Evolutionary conservation across 2,888 invertebrate species (phyloP), one percentile per base, ranked within the genome.

Genomic region (Drosophila quasianomalipes): DNA sequence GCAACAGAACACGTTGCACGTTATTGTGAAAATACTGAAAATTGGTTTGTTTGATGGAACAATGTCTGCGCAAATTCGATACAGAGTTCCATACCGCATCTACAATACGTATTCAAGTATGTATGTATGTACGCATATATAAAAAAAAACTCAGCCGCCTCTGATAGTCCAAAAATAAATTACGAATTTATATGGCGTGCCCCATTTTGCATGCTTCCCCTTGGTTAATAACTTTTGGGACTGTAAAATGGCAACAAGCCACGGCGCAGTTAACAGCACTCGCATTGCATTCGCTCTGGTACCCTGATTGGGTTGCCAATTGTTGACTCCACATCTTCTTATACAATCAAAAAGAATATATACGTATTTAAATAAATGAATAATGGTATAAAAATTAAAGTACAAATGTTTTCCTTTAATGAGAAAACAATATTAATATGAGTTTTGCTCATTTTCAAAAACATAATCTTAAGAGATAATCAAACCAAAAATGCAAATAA

Each of bases 31-130:
- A 89, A 89, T 74, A 78, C 74, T 70, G 75, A 90, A 85, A 85
- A 85, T 90, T 90, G 85, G 90, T 90, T 85, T 85, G 85, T 85
- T 85, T 85, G 85, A 90, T 79, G 86, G 78, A 80, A 80, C 81
- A 72, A 88, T 85, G 89, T 85, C 85, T 88, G 85, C 65, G 52
- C 74, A 76, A 74, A 78, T 72, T 79, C 79, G 73, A 74, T 63
- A 57, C 60, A 52, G 14, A 66, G 41, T 47, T 19, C 52, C 53
- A 65, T 33, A 47, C 35, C 28, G 44, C 44, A 65, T 7, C 39
- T 51, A 55, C 30, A 14, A 28, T 28, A 62, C 30, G 47, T 30
- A 54, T 47, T 47, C 26, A 47, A 16, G 22, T 5, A 31, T 39
- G 26, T 33, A 28, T 28, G 22, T 16, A 16, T 37, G 26, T 33